Conservation (phyloP, 2,888 invertebrate species). For the Gisinianus flammeolus region DNA sequence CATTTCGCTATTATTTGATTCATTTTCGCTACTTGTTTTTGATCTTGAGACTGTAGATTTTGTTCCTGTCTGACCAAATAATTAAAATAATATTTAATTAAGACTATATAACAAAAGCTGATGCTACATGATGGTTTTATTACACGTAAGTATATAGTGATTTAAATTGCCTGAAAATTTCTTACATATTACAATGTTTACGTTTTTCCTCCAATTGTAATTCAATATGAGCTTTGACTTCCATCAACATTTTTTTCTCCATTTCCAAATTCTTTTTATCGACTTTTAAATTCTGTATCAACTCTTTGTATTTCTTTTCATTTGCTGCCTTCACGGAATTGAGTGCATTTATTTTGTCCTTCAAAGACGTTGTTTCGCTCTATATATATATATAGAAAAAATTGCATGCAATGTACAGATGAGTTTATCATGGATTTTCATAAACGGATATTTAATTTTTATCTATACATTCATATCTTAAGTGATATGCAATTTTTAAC, state of each 20-base stretch:
- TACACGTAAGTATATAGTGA: not conserved
- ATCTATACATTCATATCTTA: not conserved
- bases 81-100: not conserved
- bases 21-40: conserved; percentile 41
- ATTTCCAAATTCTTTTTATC: conserved; percentile 23
- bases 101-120: not conserved
- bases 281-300: conserved; percentile 16
- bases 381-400: not conserved
- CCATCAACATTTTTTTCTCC: conserved; percentile 15
- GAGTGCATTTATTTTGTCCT: not conserved
- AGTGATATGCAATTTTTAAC: conserved; percentile 13
- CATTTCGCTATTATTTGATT: conserved; percentile 44
- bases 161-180: not conserved
- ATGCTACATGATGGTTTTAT: not conserved
- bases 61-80: conserved; percentile 27
- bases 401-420: not conserved
- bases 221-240: conserved; percentile 27
- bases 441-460: not conserved
- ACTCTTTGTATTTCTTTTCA: conserved; percentile 5
- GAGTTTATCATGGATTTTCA: not conserved
- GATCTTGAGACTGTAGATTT: conserved; percentile 20
- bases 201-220: conserved; percentile 18
- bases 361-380: not conserved
- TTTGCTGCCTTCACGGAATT: not conserved
- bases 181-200: conserved; percentile 14